Base-by-base conservation (phyloP, 2,797 vertebrate species). In the Perdix hodgsoniae region DNA sequence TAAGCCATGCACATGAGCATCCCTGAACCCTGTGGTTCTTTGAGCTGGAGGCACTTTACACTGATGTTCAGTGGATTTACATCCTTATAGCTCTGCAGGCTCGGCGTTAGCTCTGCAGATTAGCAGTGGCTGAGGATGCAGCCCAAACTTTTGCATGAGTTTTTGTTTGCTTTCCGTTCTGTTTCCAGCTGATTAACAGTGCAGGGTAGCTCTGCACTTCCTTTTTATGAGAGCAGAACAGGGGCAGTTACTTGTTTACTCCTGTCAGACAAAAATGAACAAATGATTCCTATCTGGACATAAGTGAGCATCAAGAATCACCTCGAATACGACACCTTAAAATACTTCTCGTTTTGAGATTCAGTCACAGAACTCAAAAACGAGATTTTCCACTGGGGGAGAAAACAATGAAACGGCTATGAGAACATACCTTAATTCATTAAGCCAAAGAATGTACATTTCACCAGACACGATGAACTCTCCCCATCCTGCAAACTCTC, bases 71-170 rank as follows among this genome's bases (percentile, higher is more conserved):
- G 11, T 10, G 40, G 14, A 59, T 80, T 82, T 69, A 23, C 6
- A 64, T 14, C 56, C 42, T 49, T 47, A 23, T 2, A 66, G 33
- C 56, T 64, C 70, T 9, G 10, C 26, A 75, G 47, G 21, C 14
- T 83, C 31, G 12, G 26, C 27, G 22, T 12, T 14, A 24, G 24
- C 76, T 50, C 47, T 59, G 24, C 8, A 5, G 6, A 35, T 17
- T 49, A 35, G 50, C 3, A 59, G 8, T 4, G 26, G 5, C 31
- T 5, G 6, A 74, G 44, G 47, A 67, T 1, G 1, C 3, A 18
- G n/a, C 29, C 22, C 56, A 27, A 83, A 88, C 23, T 54, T 88
- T 31, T 47, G 13, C 11, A 7, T 0, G 2, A 74, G 54, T 3
- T 79, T 79, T 60, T 56, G 13, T 44, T 82, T 88, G 37, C 12